Percentiles rank a stretch among this genome's conserved stretches.
These are phyloP conservation scores for Halyomorpha halys DNA, from an alignment of 1,140 invertebrate species.

Conservation along the genomic window DNA sequence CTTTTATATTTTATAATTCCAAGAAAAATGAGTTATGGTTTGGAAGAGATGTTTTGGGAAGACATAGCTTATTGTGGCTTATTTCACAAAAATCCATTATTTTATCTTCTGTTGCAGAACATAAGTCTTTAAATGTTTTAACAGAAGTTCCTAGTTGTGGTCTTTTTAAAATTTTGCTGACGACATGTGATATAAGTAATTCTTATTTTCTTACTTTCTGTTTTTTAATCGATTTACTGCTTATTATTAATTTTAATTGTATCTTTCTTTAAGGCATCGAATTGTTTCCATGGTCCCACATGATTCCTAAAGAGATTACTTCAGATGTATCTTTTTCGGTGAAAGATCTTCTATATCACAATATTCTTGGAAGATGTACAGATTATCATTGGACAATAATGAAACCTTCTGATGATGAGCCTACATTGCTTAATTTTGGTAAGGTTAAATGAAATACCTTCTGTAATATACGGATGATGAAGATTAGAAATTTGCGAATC, in stretches of 20 bases:
- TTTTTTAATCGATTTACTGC: background rate
- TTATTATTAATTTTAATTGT: background rate
- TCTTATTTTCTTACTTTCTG: background rate
- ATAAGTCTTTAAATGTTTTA: background rate
- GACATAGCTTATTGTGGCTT: conserved; percentile 9
- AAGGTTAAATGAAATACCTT: too few species aligned
- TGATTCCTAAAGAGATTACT: background rate
- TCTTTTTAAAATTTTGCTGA: background rate
- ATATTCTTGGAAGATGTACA: background rate
- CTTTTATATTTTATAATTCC: conserved; percentile 5
- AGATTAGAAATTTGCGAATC: too few species aligned
- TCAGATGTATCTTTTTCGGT: background rate
- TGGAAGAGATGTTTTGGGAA: conserved; percentile 10
- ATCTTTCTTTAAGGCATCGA: background rate
- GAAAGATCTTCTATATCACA: background rate
- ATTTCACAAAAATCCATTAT: background rate
- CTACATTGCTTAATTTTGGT: background rate
- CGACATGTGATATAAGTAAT: background rate
- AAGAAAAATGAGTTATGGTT: conserved; percentile 6
- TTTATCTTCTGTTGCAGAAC: background rate
- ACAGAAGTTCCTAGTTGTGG: conserved; percentile 4
- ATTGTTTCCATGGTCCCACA: conserved; percentile 4
- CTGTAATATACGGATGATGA: too few species aligned
- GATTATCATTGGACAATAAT: background rate
- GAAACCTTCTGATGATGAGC: background rate